A percentile compares a stretch with the other conserved stretches of the same genome.
phyloP scores from a whole-genome alignment of 1,140 invertebrate species.

The Caenorhabditis inopinata region DNA sequence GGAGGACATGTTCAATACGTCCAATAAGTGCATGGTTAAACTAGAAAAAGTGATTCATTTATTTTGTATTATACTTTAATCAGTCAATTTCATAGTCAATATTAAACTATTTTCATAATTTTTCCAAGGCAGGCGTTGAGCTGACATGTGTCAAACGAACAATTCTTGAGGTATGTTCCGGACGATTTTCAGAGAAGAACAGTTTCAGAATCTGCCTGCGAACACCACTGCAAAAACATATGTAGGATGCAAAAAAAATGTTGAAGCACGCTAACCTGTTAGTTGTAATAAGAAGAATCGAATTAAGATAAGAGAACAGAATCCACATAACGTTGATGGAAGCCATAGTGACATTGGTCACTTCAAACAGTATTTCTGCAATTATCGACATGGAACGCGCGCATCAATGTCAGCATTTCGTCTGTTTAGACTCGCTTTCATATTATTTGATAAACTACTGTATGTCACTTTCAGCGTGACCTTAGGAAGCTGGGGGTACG shows the following conservation, averaged over 20 bases:
- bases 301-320: slow-evolving; percentile 1
- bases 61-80: too few relatives aligned
- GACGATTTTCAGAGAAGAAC: neutral
- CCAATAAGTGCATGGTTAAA: too few relatives aligned
- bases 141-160: neutral
- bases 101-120: neutral
- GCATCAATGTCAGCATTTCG: too few relatives aligned
- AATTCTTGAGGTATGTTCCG: neutral
- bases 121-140: neutral
- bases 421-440: too few relatives aligned
- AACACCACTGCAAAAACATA: neutral
- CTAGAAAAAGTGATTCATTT: too few relatives aligned
- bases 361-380: neutral
- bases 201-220: neutral
- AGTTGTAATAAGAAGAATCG: neutral
- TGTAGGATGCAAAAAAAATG: neutral
- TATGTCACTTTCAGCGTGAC: too few relatives aligned
- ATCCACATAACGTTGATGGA: neutral
- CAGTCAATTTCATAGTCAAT: too few relatives aligned
- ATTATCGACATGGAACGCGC: too few relatives aligned
- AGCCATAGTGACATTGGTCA: neutral
- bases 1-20: neutral
- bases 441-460: too few relatives aligned
- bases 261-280: neutral
- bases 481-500: too few relatives aligned